Conservation (phyloP, 1,140 invertebrate species). For the Ganaspis sp. region DNA sequence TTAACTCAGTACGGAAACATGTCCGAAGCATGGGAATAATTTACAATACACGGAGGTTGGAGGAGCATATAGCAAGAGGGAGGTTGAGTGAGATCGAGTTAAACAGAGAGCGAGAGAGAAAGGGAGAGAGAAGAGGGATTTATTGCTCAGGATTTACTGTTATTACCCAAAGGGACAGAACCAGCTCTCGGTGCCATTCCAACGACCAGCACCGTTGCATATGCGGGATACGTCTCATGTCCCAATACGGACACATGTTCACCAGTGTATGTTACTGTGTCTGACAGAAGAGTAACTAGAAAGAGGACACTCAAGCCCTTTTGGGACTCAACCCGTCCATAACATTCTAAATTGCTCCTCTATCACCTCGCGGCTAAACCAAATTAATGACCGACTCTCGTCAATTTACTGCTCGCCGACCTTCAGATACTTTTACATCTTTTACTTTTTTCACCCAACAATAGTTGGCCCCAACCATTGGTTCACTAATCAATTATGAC, state of each 20-base stretch:
- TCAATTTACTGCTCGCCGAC: background rate
- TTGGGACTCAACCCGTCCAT: background rate
- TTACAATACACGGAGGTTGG: conserved; percentile 56
- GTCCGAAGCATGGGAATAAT: conserved; percentile 60
- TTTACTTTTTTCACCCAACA: too few species aligned
- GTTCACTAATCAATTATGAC: too few species aligned
- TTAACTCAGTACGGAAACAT: conserved; percentile 44
- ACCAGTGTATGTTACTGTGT: background rate
- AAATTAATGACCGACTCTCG: background rate
- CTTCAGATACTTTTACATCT: too few species aligned
- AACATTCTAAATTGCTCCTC: background rate
- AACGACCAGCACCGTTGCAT: conserved; percentile 58
- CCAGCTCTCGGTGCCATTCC: conserved; percentile 49
- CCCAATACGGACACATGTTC: conserved; percentile 41
- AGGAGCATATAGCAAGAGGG: conserved; percentile 38
- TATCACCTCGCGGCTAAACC: background rate
- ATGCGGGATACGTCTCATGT: conserved; percentile 50
- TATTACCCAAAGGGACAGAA: conserved; percentile 70
- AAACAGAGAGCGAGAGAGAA: conserved; percentile 35
- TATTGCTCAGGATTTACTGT: conserved; percentile 74
- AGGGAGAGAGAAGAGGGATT: conserved; percentile 63
- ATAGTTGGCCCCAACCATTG: too few species aligned
- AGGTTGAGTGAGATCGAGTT: conserved; percentile 30
- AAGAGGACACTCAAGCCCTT: background rate
- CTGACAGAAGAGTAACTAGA: conserved; percentile 1